These are phyloP conservation scores for Chrysoperla carnea DNA, from an alignment of 1,140 invertebrate species.

Conservation along the genomic window DNA sequence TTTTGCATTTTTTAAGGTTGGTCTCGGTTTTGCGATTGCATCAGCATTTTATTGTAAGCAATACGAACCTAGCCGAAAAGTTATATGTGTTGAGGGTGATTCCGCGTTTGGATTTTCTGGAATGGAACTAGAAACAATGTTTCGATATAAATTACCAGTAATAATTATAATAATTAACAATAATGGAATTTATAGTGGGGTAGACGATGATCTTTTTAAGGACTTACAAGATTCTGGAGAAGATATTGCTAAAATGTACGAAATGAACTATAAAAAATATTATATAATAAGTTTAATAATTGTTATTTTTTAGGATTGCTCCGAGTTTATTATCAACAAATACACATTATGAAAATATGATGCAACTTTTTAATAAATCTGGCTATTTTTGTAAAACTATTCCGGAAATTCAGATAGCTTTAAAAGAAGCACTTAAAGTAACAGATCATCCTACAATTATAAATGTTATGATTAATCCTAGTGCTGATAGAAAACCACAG, in stretches of 20 bases:
- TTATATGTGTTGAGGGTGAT: slow-evolving; percentile 83
- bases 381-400: slow-evolving; percentile 67
- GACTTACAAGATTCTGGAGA: slow-evolving; percentile 41
- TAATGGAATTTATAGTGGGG: slow-evolving; percentile 82
- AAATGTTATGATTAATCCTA: slow-evolving; percentile 78
- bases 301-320: slow-evolving; percentile 46
- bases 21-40: slow-evolving; percentile 82
- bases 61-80: slow-evolving; percentile 57
- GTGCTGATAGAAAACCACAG: slow-evolving; percentile 78
- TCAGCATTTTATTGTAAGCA: slow-evolving; percentile 79
- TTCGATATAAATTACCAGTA: slow-evolving; percentile 82
- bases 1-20: slow-evolving; percentile 32
- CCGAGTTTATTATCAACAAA: slow-evolving; percentile 59
- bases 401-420: slow-evolving; percentile 49
- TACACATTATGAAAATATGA: slow-evolving; percentile 77
- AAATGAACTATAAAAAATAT: not conserved
- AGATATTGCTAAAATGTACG: slow-evolving; percentile 44
- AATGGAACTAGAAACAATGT: slow-evolving; percentile 95
- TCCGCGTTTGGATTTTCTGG: slow-evolving; percentile 95
- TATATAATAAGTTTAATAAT: slow-evolving; percentile 9
- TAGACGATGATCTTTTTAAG: slow-evolving; percentile 56
- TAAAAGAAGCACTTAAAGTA: slow-evolving; percentile 45
- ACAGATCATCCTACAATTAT: slow-evolving; percentile 67
- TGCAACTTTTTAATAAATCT: slow-evolving; percentile 62
- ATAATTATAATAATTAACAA: slow-evolving; percentile 90